Evolutionary conservation across 2,797 vertebrate species (phyloP), one percentile per base, ranked within the genome.

Genomic region (Acipenser oxyrinchus): DNA sequence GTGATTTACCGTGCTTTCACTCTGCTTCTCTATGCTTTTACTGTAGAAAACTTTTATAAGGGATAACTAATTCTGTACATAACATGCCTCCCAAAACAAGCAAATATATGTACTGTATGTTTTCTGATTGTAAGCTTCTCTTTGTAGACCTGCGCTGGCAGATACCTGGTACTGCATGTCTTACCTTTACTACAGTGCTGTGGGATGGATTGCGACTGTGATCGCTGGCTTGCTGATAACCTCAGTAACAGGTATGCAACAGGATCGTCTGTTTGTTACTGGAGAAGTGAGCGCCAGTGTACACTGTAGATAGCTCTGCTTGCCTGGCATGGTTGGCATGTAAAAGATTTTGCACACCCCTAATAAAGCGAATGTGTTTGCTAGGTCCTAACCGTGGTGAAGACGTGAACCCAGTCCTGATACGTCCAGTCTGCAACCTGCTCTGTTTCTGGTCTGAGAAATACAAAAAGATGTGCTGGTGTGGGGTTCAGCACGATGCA

Each of bases 101-200:
- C 37, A 37, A 37, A 37, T 37, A 37, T 53, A 7, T 10, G 18
- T 2, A 62, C 53, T 65, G 52, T 4, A 58, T 60, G 0, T 7
- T 3, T n/a, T 1, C 18, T 37, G 37, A 37, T 5, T 37, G 4
- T 37, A 37, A 37, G 37, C 37, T 37, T 13, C 72, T 74, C 74
- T 63, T 64, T 52, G 55, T 82, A 91, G 92, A 74, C 82, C 86
- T 11, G 62, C 70, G 3, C 73, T 92, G 68, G 86, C 87, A 70
- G 89, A 94, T 1, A 80, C 75, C 64, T 95, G 89, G 91, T 93
- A 93, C 72, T 87, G 81, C 0, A 69, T 92, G 63, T 93, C 90
- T 70, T 92, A 93, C 80, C 86, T 92, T 66, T 91, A 93, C 83
- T 89, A 85, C 70, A 87, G 90, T 63, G 74, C 90, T 7, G 79